Percentiles rank a stretch among this genome's conserved stretches.
Evolutionary conservation across 2,113 vertebrate genomes (phyloP).

Genomic region (Rhabdornis inornatus): DNA sequence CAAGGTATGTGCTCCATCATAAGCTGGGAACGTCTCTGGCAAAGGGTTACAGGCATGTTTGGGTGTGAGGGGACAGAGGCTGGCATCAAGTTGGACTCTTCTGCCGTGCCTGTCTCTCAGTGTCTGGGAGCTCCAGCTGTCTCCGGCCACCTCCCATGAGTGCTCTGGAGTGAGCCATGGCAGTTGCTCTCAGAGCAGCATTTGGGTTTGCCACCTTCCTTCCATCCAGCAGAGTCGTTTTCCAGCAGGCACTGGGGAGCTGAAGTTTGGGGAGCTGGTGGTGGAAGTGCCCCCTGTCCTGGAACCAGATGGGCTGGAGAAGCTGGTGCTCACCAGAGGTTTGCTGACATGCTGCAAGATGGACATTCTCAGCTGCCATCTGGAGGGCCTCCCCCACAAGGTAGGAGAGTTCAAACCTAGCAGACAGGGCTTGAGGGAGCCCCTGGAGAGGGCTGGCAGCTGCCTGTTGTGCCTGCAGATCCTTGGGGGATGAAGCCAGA

Average conservation of each 20-base stretch:
- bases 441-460: not conserved
- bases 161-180: not conserved
- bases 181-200: not conserved
- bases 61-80: not conserved
- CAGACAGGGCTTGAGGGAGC: rapidly evolving
- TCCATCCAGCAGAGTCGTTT: not conserved
- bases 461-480: rapidly evolving
- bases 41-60: not conserved
- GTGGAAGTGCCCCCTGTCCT: conserved; percentile 21
- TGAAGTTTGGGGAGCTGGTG: conserved; percentile 75
- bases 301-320: conserved; percentile 61
- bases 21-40: not conserved
- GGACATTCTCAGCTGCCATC: conserved; percentile 67
- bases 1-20: not conserved
- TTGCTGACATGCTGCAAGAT: conserved; percentile 80
- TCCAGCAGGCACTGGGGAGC: conserved; percentile 58
- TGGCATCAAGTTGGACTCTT: not conserved
- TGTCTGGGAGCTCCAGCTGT: not conserved
- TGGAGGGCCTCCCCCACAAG: not conserved
- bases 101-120: rapidly evolving
- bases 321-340: conserved; percentile 77
- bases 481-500: not conserved
- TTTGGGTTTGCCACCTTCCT: not conserved
- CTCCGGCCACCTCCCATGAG: rapidly evolving
- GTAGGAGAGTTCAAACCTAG: not conserved